phyloP scores from a whole-genome alignment of 1,140 invertebrate genomes.

The Spodoptera litura region DNA sequence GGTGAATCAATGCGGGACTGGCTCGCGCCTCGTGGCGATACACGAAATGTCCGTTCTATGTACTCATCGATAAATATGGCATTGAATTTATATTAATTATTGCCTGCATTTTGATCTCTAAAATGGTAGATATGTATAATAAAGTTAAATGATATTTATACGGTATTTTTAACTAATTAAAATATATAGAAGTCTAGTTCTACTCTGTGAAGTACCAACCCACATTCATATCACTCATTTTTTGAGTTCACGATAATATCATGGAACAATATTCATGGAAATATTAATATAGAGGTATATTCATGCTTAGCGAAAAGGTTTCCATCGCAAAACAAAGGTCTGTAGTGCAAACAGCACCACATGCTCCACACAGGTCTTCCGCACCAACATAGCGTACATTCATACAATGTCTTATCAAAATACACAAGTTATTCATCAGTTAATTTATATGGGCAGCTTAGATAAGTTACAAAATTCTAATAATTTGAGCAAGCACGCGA shows the following conservation, averaged over 20 bases:
- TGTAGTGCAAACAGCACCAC: too few species aligned
- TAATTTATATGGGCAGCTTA: slow-evolving; percentile 28
- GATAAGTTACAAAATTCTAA: slow-evolving; percentile 39
- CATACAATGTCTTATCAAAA: not conserved
- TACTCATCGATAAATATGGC: slow-evolving; percentile 10
- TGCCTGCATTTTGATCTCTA: not conserved
- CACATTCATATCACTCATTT: too few species aligned
- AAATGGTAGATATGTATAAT: too few species aligned
- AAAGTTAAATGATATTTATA: too few species aligned
- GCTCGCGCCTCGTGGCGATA: not conserved
- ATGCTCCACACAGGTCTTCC: not conserved
- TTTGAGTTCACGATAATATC: too few species aligned
- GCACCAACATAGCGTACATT: not conserved
- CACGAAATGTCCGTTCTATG: slow-evolving; percentile 22
- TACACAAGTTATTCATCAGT: slow-evolving; percentile 25
- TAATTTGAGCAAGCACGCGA: slow-evolving; percentile 41
- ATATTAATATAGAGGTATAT: too few species aligned
- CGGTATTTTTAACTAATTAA: too few species aligned
- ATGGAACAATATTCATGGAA: too few species aligned
- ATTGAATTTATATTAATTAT: not conserved
- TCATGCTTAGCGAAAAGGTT: too few species aligned
- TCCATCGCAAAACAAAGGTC: too few species aligned
- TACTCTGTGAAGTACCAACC: too few species aligned
- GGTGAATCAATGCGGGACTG: slow-evolving; percentile 33
- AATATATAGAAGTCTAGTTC: too few species aligned